These are phyloP conservation scores for Drosophila arawakana DNA, from an alignment of 1,140 invertebrate species.

Conservation along the genomic window DNA sequence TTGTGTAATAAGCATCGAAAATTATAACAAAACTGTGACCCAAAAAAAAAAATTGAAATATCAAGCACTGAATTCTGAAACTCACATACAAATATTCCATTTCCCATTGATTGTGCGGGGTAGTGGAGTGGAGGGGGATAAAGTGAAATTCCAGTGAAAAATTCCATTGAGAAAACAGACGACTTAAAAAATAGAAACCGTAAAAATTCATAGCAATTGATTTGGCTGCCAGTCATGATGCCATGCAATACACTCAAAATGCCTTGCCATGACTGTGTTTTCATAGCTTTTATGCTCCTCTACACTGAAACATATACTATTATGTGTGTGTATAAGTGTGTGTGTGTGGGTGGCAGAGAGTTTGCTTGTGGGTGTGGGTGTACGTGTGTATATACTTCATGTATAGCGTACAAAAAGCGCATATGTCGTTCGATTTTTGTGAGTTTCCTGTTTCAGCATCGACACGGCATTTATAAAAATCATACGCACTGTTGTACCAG, in stretches of 20 bases:
- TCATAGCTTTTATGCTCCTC: conserved; percentile 13
- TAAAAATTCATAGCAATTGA: conserved; percentile 77
- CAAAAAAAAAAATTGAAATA: conserved; percentile 31
- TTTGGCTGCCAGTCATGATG: conserved; percentile 58
- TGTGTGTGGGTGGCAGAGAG: background rate
- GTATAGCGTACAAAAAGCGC: conserved; percentile 54
- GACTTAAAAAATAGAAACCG: conserved; percentile 69
- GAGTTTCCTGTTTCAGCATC: conserved; percentile 72
- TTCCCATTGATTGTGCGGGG: conserved; percentile 53
- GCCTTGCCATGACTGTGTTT: conserved; percentile 17
- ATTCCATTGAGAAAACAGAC: conserved; percentile 50
- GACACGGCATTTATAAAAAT: conserved; percentile 80
- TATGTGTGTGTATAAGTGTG: background rate
- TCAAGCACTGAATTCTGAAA: conserved; percentile 24
- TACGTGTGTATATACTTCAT: conserved; percentile 8
- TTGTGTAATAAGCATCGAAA: conserved; percentile 72
- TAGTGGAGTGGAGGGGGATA: background rate
- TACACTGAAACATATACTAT: conserved; percentile 8
- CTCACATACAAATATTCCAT: background rate
- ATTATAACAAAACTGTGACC: conserved; percentile 33
- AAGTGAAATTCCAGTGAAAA: conserved; percentile 59
- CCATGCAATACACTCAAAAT: conserved; percentile 26
- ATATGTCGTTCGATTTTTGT: conserved; percentile 65
- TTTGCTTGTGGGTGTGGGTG: background rate
- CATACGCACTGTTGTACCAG: conserved; percentile 77